Conservation (phyloP, 2,888 invertebrate species). For the Phragmatobia fuliginosa region DNA sequence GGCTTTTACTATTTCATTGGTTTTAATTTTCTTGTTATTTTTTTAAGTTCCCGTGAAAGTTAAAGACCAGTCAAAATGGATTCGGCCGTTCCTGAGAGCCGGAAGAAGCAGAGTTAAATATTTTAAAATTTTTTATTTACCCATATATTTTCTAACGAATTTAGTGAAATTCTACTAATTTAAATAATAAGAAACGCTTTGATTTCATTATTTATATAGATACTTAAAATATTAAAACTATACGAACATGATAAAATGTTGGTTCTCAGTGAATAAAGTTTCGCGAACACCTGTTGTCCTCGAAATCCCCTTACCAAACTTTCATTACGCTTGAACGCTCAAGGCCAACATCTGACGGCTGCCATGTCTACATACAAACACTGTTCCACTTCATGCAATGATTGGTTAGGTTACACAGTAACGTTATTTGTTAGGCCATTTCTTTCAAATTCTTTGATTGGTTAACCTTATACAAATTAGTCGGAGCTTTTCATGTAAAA, state of each 20-base stretch:
- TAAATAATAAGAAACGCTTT: no score
- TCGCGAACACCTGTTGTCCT: slow-evolving; percentile 47
- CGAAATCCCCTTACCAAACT: slow-evolving; percentile 50
- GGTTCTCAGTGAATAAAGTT: slow-evolving; percentile 10
- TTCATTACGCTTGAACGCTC: slow-evolving; percentile 43
- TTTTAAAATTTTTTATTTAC: no score
- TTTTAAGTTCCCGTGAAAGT: no score
- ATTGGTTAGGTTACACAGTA: background rate
- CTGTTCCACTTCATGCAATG: slow-evolving; percentile 2
- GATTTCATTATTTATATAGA: no score
- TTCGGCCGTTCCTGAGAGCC: no score
- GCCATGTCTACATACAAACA: slow-evolving; percentile 4
- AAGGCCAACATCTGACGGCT: slow-evolving; percentile 35
- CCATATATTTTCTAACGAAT: no score
- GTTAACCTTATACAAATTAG: background rate
- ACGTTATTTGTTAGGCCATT: background rate
- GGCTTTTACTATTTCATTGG: no score
- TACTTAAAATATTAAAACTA: background rate
- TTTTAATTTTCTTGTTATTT: no score
- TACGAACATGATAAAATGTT: background rate
- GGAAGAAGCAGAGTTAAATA: no score
- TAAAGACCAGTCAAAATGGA: no score
- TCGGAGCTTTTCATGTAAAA: no score
- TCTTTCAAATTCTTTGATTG: background rate
- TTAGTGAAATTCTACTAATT: no score